Evolutionary conservation across 2,888 invertebrate species (phyloP).

Genomic region (Apoda limacodes): DNA sequence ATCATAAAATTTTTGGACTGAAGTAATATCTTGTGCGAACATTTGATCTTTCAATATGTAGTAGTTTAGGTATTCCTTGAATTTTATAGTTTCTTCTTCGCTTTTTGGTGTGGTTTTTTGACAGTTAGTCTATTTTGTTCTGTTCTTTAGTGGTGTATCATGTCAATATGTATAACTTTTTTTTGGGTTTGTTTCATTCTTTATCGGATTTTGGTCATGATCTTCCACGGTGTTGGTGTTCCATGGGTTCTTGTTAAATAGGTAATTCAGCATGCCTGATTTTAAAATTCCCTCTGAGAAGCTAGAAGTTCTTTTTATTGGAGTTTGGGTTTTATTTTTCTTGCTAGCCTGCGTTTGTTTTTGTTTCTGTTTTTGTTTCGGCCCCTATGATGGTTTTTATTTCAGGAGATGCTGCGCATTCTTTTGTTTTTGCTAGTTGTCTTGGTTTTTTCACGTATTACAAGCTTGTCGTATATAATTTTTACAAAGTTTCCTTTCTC

Average conservation of each 20-base stretch:
- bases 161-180: neutral
- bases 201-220: neutral
- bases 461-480: conserved; percentile 18
- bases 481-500: conserved; percentile 12
- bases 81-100: conserved; percentile 12
- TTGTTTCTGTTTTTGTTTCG: conserved; percentile 3
- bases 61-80: conserved; percentile 7
- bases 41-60: neutral
- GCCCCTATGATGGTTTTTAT: conserved; percentile 4
- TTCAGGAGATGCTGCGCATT: conserved; percentile 12
- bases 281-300: conserved; percentile 6
- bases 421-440: conserved; percentile 12
- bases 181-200: neutral
- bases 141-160: conserved; percentile 8
- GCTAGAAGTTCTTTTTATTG: conserved; percentile 10
- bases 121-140: conserved; percentile 8
- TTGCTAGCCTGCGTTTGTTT: conserved; percentile 11
- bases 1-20: conserved; percentile 15
- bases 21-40: neutral
- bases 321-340: conserved; percentile 13
- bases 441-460: conserved; percentile 12
- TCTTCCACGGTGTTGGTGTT: too few species aligned
- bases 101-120: conserved; percentile 6
- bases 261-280: conserved; percentile 6
- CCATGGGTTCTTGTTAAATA: conserved; percentile 2